Base-by-base conservation (phyloP, 2,888 invertebrate species). In the Pseudolycoriella hygida region DNA sequence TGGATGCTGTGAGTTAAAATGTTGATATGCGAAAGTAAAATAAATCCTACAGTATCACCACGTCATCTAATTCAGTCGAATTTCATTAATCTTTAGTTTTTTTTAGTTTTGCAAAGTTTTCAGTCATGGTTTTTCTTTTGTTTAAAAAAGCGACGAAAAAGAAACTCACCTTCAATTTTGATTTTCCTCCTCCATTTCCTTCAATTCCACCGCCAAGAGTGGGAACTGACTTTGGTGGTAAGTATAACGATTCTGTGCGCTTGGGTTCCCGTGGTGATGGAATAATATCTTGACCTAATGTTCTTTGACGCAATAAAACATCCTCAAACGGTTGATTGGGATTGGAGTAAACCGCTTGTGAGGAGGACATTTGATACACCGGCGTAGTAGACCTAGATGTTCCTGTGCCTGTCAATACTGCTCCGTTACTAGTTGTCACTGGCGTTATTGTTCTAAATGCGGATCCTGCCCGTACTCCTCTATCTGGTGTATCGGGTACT, bases 191-290 rank as follows among this genome's bases (percentile, higher is more conserved):
- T 45, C 54, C 53, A 41, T 52, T 51, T 42, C 57, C 55, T 68
- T 71, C 68, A 30, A 64, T 69, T 25, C 66, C 67, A 44, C 66
- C 68, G 15, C 62, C 63, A 17, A 61, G 59, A 51, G 58, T 59
- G 49, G 71, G 59, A 49, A 70, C 68, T 42, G 76, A 75, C 55
- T 71, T 69, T 17, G 68, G 67, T 44, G 74, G 71, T 55, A 87
- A 77, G 66, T 80, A 89, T 55, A 90, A 72, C 61, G 89, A 89
- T 67, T 90, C 90, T 51, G 89, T 89, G 57, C 90, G 75, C 66
- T 90, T 89, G 48, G 89, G 89, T 63, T 88, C 86, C 57, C 80
- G 80, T 48, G 76, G 79, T 54, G 88, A 88, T 50, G 88, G 87
- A 57, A 86, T 76, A 62, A 89, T 88, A 61, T 89, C 89, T 68